These are phyloP conservation scores for Pristionchus maxplancki DNA, from an alignment of 2,888 invertebrate species.

Conservation along the genomic window DNA sequence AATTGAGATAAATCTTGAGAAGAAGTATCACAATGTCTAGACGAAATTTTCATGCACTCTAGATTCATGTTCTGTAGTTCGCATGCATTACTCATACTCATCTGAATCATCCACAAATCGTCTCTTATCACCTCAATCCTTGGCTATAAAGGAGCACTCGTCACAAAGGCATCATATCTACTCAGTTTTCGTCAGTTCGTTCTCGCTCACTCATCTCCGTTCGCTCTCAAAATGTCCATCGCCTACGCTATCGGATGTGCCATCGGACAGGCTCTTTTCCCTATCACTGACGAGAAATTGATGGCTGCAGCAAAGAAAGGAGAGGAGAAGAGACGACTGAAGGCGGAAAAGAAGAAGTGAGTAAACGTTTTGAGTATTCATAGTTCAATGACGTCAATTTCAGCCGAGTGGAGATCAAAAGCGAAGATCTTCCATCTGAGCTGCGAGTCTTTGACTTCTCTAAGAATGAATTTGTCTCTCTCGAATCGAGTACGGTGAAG, in stretches of 20 bases:
- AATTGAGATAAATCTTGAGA: no score
- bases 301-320: slow-evolving; percentile 10
- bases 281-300: background rate
- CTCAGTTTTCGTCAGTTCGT: background rate
- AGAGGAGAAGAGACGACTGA: background rate
- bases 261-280: background rate
- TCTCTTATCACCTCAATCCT: background rate
- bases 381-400: background rate
- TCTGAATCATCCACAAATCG: background rate
- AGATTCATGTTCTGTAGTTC: background rate
- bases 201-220: background rate
- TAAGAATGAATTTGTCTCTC: no score
- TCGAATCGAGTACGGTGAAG: background rate
- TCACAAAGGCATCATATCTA: background rate
- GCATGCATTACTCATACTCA: background rate
- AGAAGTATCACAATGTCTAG: no score
- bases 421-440: background rate
- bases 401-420: background rate
- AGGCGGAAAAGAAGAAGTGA: background rate
- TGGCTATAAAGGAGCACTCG: background rate
- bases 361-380: background rate
- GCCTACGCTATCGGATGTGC: background rate
- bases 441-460: background rate
- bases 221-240: background rate
- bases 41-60: no score